A percentile compares a stretch with the other conserved stretches of the same genome.
Evolutionary conservation across 2,888 invertebrate genomes (phyloP).

Genomic region (Tenthredo distinguenda): DNA sequence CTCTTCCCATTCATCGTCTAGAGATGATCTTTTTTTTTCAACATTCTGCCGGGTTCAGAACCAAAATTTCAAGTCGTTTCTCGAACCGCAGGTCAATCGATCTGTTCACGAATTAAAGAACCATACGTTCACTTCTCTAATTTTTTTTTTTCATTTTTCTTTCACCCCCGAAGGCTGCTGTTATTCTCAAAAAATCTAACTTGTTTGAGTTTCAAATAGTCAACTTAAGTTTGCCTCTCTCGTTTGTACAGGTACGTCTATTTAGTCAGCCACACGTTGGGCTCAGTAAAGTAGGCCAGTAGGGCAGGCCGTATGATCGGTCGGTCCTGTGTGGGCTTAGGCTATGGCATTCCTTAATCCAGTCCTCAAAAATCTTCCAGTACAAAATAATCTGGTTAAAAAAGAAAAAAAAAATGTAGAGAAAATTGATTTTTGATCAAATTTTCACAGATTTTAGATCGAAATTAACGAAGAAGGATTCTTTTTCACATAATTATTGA

Average conservation of each 20-base stretch:
- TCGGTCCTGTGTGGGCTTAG: constrained; percentile 43
- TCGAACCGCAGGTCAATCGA: background rate
- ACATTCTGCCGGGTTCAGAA: background rate
- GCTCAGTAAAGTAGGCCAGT: constrained; percentile 38
- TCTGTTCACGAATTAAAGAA: background rate
- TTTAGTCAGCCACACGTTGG: constrained; percentile 24
- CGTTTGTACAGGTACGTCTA: background rate
- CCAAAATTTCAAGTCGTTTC: background rate
- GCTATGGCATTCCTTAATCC: background rate
- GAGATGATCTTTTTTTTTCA: background rate
- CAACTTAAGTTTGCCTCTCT: background rate
- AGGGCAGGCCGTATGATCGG: constrained; percentile 40
- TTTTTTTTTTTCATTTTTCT: background rate
- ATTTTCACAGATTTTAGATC: background rate
- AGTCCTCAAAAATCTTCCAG: background rate
- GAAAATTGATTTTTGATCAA: background rate
- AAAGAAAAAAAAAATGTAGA: background rate
- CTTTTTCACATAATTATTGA: background rate
- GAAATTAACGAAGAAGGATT: background rate
- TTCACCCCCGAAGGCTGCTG: background rate
- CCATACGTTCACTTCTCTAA: background rate
- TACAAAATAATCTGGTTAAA: background rate
- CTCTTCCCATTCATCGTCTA: no score
- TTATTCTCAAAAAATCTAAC: background rate
- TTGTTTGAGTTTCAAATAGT: background rate